phyloP scores from a whole-genome alignment of 2,888 invertebrate genomes.

The Ptilodon capucinus region DNA sequence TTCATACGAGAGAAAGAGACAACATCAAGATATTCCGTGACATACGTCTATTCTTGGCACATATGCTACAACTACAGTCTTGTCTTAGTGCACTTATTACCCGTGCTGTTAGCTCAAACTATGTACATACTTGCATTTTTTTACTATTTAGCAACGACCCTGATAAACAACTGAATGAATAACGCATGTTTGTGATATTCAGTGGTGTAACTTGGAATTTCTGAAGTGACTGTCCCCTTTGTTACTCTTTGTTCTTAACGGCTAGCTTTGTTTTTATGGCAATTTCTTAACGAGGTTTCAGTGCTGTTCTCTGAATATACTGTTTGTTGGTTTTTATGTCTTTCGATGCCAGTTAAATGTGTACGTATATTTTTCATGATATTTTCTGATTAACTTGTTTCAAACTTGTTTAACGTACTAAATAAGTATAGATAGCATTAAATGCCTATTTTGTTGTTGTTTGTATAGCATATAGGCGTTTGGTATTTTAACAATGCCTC shows the following conservation, averaged over 20 bases:
- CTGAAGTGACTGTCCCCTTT: neutral
- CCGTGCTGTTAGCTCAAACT: too few species aligned
- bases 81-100: too few species aligned
- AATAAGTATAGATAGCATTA: too few species aligned
- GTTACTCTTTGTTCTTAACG: conserved; percentile 1
- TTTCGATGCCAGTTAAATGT: too few species aligned
- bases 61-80: too few species aligned
- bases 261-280: conserved; percentile 5
- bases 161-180: neutral
- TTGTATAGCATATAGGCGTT: too few species aligned
- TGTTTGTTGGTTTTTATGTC: neutral
- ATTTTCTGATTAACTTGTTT: neutral
- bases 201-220: neutral
- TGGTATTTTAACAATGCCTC: too few species aligned
- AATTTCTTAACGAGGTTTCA: conserved; percentile 10
- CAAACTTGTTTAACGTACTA: too few species aligned
- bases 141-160: neutral
- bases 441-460: too few species aligned
- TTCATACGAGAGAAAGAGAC: too few species aligned
- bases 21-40: too few species aligned
- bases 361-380: neutral
- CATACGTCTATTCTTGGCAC: too few species aligned
- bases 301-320: neutral
- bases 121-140: neutral
- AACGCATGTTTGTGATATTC: neutral